Evolutionary conservation across 2,888 invertebrate genomes (phyloP), one percentile per base, ranked within the genome.

Genomic region (Achlya flavicornis): DNA sequence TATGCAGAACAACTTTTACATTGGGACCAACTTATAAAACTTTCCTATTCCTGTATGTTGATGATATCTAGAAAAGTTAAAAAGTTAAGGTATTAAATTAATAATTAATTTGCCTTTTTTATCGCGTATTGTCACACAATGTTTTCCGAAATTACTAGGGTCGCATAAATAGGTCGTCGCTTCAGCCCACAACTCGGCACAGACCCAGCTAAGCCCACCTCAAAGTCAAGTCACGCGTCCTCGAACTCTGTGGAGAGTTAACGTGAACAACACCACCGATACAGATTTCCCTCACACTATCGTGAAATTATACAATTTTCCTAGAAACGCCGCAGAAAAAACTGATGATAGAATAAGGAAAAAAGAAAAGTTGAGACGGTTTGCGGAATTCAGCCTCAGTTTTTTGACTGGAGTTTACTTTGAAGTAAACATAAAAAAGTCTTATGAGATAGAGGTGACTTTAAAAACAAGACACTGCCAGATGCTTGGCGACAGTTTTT

Each of bases 181-280:
- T 58, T 35, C 6, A 19, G 67, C 63, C 64, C 19, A 14, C 70
- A 14, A 53, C 71, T 71, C 73, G 53, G 53, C 19, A 19, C 53
- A 66, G 46, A 26, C 58, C 64, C 35, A 12, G 43, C 43, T 19
- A 48, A 61, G 58, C 53, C 58, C 61, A 64, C 61, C 65, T 77
- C 67, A 75, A 61, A 85, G 76, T 80, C 80, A 3, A 66, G 74
- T 82, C 85, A 85, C 84, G 85, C 68, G 66, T 64, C 32, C 63
- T 63, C 63, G 64, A 73, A 73, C 76, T 71, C 77, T 65, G 74
- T 64, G 69, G 77, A 75, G 80, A 79, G 79, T 77, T 80, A 80
- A 73, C 79, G 79, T 75, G 79, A 73, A 75, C 73, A 46, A n/a
- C 73, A 72, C 78, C 71, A 66, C 74, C 76, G 77, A 77, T 79